phyloP scores from a whole-genome alignment of 2,797 vertebrate genomes.

The Denticeps clupeoides region DNA sequence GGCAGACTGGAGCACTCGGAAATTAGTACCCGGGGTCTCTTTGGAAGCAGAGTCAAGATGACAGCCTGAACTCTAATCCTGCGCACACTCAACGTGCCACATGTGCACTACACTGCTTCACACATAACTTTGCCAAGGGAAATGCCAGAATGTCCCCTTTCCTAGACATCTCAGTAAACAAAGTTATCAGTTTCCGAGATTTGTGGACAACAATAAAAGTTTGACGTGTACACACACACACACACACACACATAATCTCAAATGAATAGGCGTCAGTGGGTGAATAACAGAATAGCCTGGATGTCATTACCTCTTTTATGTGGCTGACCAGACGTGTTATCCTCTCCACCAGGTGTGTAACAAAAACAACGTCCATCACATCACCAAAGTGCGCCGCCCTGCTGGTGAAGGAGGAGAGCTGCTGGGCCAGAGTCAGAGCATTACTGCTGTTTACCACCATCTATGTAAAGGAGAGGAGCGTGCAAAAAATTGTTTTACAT shows the following conservation, averaged over 20 bases:
- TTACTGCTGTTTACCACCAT: constrained; percentile 71
- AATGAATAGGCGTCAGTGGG: too few relatives aligned
- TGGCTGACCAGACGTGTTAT: constrained; percentile 70
- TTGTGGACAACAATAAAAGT: too few relatives aligned
- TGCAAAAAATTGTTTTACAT: neutral
- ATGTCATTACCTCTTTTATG: constrained; percentile 68
- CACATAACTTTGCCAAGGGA: neutral
- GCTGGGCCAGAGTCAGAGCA: constrained; percentile 66
- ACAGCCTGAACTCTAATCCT: neutral
- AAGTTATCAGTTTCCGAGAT: too few relatives aligned
- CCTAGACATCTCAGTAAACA: too few relatives aligned
- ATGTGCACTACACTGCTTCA: neutral
- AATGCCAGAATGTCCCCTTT: too few relatives aligned
- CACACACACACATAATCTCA: too few relatives aligned
- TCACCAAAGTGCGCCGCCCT: constrained; percentile 70
- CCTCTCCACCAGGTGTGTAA: constrained; percentile 81
- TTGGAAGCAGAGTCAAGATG: constrained; percentile 5
- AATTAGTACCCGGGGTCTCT: constrained; percentile 10
- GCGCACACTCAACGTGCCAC: too few relatives aligned
- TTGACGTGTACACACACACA: too few relatives aligned
- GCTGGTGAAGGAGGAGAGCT: constrained; percentile 72
- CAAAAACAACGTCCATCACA: constrained; percentile 82
- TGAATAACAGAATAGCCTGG: too few relatives aligned
- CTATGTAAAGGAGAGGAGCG: constrained; percentile 48
- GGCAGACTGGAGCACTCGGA: constrained; percentile 8